Evolutionary conservation across 1,140 invertebrate genomes (phyloP).

Genomic region (Pachypeltis micranthus): DNA sequence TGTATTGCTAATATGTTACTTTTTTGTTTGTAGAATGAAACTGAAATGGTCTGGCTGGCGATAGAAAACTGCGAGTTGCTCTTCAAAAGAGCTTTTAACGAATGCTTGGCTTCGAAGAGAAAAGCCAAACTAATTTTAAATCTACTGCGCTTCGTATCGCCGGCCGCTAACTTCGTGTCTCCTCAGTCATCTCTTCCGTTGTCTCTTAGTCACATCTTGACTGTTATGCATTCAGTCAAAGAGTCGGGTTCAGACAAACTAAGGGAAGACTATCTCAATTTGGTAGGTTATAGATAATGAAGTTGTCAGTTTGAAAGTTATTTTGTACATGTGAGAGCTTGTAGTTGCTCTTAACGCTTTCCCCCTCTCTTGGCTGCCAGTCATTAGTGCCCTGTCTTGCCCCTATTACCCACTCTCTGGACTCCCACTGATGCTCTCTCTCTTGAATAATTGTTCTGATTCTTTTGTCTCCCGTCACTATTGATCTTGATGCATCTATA

Average conservation of each 20-base stretch:
- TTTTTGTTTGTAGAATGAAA: not conserved
- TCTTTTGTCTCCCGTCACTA: no score
- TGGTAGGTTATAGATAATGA: not conserved
- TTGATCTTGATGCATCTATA: no score
- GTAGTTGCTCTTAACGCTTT: no score
- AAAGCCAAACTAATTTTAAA: not conserved
- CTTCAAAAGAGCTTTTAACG: not conserved
- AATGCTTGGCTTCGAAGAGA: not conserved
- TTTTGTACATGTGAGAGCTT: no score
- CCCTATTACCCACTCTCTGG: no score
- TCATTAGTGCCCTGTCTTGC: no score
- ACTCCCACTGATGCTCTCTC: no score
- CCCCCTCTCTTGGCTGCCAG: no score
- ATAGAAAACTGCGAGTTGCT: not conserved
- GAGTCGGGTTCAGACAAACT: not conserved
- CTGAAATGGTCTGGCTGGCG: conserved; percentile 4
- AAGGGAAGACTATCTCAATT: not conserved
- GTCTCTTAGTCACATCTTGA: not conserved
- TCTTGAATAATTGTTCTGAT: no score
- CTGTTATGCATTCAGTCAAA: not conserved
- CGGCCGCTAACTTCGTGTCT: not conserved
- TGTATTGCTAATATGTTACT: no score
- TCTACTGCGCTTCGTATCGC: not conserved
- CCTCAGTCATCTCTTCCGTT: not conserved
- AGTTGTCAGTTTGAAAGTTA: not conserved